Base-by-base conservation (phyloP, 2,113 vertebrate genomes). In the Ursus arctos region DNA sequence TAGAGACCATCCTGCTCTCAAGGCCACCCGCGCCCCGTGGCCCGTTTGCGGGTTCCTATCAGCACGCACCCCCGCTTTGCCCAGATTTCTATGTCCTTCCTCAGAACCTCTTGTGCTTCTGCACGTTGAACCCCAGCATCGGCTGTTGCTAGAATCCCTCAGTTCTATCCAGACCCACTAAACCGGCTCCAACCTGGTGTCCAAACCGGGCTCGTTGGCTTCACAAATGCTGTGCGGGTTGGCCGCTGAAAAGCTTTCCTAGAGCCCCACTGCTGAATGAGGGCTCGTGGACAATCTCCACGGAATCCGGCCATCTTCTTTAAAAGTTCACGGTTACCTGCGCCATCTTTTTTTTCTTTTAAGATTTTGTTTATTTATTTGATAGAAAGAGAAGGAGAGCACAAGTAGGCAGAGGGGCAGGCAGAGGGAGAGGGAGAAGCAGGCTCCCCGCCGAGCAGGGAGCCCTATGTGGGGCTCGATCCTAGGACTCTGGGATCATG, bases 41-140 rank as follows among this genome's bases (percentile, higher is more conserved):
- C 99, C 98, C 99, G 99, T 97, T 99, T 99, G 98, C 99, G 99
- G 77, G 99, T 99, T 96, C 99, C 99, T 99, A 99, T 99, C 99
- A 99, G 40, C 21, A 31, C 47, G 59, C n/a, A 22, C 24, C 43
- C 65, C 57, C 18, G 16, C 55, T 31, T 43, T 40, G 8, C 28
- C 59, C 13, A 15, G 51, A 18, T n/a, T 67, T 61, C 76, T 2
- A 47, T 7, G 90, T 80, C 79, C 28, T 83, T 18, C 43, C 31
- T 61, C 51, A 33, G 12, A 82, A 26, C 4, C 36, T 49, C 77
- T 36, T 36, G 26, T 21, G 82, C 71, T 84, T 67, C 71, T 81
- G 21, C 74, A 28, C 1, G 1, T 21, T 11, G 24, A 40, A 31
- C 47, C 26, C 65, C 63, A 81, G 0, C 5, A 28, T 15, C 28